Evolutionary conservation across 2,888 invertebrate species (phyloP).

Genomic region (Cynaeus angustus): DNA sequence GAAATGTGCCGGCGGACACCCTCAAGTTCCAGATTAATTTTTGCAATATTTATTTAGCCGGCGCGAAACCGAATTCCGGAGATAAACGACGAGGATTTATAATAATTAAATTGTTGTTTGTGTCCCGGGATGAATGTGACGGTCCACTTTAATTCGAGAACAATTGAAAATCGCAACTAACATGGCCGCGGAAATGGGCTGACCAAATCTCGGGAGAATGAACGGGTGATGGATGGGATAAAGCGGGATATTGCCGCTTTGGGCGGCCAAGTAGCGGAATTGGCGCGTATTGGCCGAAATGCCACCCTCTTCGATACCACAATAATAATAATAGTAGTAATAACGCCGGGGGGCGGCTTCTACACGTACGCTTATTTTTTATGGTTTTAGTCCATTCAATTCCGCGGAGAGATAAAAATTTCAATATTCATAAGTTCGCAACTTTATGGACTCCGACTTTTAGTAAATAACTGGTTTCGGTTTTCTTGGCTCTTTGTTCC

Average conservation of each 20-base stretch:
- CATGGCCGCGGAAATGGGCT: conserved; percentile 13
- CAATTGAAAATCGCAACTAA: conserved; percentile 15
- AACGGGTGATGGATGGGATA: conserved; percentile 8
- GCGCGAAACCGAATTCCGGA: conserved; percentile 9
- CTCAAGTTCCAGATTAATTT: conserved; percentile 23
- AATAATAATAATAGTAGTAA: too few species aligned
- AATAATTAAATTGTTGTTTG: conserved; percentile 24
- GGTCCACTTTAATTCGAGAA: conserved; percentile 10
- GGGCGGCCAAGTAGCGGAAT: neutral
- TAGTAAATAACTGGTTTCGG: conserved; percentile 23
- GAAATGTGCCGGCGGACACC: conserved; percentile 6
- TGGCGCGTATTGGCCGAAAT: too few species aligned
- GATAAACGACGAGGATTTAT: conserved; percentile 18
- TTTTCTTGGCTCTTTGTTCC: conserved; percentile 27
- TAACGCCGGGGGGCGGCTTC: too few species aligned
- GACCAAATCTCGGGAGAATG: conserved; percentile 7
- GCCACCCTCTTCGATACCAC: too few species aligned
- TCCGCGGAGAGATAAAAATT: neutral
- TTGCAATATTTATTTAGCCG: conserved; percentile 25
- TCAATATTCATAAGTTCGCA: conserved; percentile 9
- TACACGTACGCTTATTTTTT: neutral
- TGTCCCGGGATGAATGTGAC: conserved; percentile 5
- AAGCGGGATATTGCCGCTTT: neutral
- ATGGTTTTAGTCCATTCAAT: neutral
- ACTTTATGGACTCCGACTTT: conserved; percentile 5